phyloP scores from a whole-genome alignment of 2,888 invertebrate genomes.

The Dicyrtomina minuta region DNA sequence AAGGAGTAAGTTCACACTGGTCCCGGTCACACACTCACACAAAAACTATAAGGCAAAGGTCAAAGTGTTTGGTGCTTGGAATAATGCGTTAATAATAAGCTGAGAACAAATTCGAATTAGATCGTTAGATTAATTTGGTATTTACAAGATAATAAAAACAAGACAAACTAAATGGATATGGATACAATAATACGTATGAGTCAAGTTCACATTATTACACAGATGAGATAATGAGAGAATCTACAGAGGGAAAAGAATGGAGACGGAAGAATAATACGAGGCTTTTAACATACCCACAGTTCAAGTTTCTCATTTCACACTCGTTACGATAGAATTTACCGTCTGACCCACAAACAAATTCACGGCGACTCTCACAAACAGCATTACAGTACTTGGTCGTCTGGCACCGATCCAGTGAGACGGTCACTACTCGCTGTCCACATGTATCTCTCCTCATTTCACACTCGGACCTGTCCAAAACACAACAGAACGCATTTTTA shows the following conservation, averaged over 20 bases:
- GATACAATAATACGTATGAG: no score
- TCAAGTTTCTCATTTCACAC: slow-evolving; percentile 86
- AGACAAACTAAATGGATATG: no score
- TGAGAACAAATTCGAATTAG: no score
- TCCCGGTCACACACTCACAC: neutral
- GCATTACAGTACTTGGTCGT: slow-evolving; percentile 79
- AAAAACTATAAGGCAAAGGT: neutral
- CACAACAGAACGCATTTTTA: no score
- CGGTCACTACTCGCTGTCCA: slow-evolving; percentile 79
- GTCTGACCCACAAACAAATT: slow-evolving; percentile 85
- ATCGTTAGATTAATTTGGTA: no score
- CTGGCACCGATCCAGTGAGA: slow-evolving; percentile 78
- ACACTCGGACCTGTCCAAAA: slow-evolving; percentile 69
- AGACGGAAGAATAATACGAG: neutral
- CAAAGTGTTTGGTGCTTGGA: neutral
- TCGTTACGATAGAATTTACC: slow-evolving; percentile 86
- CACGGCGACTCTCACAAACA: slow-evolving; percentile 66
- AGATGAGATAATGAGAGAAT: slow-evolving; percentile 7
- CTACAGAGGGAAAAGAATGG: slow-evolving; percentile 6
- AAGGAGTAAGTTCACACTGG: slow-evolving; percentile 3
- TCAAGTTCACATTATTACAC: no score
- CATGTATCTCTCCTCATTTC: slow-evolving; percentile 80
- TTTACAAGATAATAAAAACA: no score
- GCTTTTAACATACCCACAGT: slow-evolving; percentile 71
- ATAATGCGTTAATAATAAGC: neutral